Conservation (phyloP, 1,140 invertebrate genomes). For the Choristoneura fumiferana region DNA sequence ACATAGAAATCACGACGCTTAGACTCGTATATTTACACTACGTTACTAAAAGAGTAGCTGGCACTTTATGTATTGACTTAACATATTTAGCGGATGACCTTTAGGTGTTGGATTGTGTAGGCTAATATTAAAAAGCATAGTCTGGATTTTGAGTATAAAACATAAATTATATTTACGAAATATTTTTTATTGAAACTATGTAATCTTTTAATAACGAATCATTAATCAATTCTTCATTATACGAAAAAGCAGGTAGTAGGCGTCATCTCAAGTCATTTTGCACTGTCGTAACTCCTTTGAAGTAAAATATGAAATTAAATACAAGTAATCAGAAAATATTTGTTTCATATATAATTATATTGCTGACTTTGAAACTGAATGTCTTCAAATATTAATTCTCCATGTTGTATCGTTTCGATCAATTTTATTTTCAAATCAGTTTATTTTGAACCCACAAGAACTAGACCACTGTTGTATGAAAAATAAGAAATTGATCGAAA, state of each 20-base stretch:
- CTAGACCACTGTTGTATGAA: too few species aligned
- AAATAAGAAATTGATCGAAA: slow-evolving; percentile 27
- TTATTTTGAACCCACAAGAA: too few species aligned
- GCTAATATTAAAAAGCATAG: neutral
- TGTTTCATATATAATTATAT: too few species aligned
- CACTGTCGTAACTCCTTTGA: too few species aligned
- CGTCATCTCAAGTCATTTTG: too few species aligned
- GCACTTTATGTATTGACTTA: slow-evolving; percentile 51
- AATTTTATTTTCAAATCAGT: slow-evolving; percentile 20
- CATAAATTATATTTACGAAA: neutral
- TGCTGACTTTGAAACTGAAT: neutral
- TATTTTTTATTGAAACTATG: neutral
- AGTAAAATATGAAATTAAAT: too few species aligned
- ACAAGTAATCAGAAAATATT: too few species aligned
- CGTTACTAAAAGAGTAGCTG: slow-evolving; percentile 50
- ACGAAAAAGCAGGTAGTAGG: too few species aligned
- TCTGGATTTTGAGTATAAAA: neutral
- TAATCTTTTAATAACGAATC: neutral
- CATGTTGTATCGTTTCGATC: slow-evolving; percentile 31
- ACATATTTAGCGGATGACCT: slow-evolving; percentile 39
- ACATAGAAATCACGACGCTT: slow-evolving; percentile 38
- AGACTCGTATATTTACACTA: slow-evolving; percentile 54
- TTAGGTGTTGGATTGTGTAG: slow-evolving; percentile 38
- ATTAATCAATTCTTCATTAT: neutral
- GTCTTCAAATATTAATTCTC: slow-evolving; percentile 46